Evolutionary conservation across 30 jellyfish, hydroid and myxozoan species (phyloP).

Genomic region (Chironex yamaguchii): DNA sequence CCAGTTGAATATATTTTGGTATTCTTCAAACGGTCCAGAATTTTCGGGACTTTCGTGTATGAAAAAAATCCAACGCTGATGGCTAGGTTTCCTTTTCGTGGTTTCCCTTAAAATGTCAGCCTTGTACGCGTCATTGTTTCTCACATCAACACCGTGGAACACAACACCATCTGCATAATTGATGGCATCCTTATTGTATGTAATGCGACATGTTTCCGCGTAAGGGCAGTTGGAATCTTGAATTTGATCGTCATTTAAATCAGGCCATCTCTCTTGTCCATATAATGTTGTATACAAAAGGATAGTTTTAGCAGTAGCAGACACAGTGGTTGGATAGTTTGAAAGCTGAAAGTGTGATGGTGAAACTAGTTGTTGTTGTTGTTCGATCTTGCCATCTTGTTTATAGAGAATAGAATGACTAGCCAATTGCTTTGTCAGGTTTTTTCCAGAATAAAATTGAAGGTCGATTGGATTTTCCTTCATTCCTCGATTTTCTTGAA

Average conservation of each 20-base stretch:
- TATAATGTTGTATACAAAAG: slow-evolving; percentile 39
- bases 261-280: slow-evolving; percentile 39
- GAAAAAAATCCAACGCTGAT: slow-evolving; percentile 67
- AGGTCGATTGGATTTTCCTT: too few species aligned
- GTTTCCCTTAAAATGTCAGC: background rate
- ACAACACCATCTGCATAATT: slow-evolving; percentile 38
- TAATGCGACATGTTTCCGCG: slow-evolving; percentile 14
- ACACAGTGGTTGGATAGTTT: too few species aligned
- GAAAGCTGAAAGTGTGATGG: too few species aligned
- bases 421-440: too few species aligned
- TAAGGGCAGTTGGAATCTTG: background rate
- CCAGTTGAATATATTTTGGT: slow-evolving; percentile 38
- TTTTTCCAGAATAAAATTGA: too few species aligned
- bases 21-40: slow-evolving; percentile 11
- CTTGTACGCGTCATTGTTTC: background rate
- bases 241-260: background rate
- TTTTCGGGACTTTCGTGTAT: slow-evolving; percentile 62
- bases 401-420: too few species aligned
- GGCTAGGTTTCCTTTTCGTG: background rate
- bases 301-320: slow-evolving; percentile 1
- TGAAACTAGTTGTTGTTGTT: too few species aligned
- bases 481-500: too few species aligned
- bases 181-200: slow-evolving; percentile 34
- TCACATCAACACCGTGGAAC: slow-evolving; percentile 60
- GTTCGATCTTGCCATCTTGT: too few species aligned